phyloP scores from a whole-genome alignment of 2,113 vertebrate species.

The Cromileptes altivelis region DNA sequence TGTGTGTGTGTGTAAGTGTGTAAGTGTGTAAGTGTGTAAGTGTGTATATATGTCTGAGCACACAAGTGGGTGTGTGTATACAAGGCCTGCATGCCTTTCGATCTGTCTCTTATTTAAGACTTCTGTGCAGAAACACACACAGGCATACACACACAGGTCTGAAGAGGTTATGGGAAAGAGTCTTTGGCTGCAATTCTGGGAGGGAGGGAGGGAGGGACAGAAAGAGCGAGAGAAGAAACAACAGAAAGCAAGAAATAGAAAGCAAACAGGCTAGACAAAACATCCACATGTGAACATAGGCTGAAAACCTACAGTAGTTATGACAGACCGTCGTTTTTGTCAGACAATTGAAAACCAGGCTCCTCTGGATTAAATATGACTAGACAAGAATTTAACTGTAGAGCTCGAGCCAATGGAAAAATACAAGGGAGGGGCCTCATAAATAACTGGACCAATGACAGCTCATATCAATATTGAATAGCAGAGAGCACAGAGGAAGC shows the following conservation, averaged over 20 bases:
- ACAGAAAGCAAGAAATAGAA: conserved; percentile 25
- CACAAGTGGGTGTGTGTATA: conserved; percentile 18
- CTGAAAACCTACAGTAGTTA: neutral
- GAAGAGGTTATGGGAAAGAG: conserved; percentile 73
- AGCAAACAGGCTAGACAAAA: conserved; percentile 29
- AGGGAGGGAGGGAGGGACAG: neutral
- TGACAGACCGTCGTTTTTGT: neutral
- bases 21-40: neutral
- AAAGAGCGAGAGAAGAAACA: conserved; percentile 27
- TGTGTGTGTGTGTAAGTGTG: neutral
- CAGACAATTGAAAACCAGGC: conserved; percentile 14
- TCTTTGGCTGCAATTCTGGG: conserved; percentile 47
- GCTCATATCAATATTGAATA: conserved; percentile 53
- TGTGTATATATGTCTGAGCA: no score
- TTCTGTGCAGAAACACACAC: conserved; percentile 56
- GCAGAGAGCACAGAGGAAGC: conserved; percentile 25
- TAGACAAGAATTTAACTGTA: conserved; percentile 34
- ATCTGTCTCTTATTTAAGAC: conserved; percentile 55
- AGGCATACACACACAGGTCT: conserved; percentile 58
- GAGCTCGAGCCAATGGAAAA: conserved; percentile 53
- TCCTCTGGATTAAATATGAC: conserved; percentile 40
- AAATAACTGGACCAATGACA: conserved; percentile 66
- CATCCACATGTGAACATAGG: conserved; percentile 14
- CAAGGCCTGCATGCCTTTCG: conserved; percentile 30
- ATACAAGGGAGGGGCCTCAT: conserved; percentile 52